phyloP scores from a whole-genome alignment of 2,888 invertebrate genomes.

The Itoplectis maculator region DNA sequence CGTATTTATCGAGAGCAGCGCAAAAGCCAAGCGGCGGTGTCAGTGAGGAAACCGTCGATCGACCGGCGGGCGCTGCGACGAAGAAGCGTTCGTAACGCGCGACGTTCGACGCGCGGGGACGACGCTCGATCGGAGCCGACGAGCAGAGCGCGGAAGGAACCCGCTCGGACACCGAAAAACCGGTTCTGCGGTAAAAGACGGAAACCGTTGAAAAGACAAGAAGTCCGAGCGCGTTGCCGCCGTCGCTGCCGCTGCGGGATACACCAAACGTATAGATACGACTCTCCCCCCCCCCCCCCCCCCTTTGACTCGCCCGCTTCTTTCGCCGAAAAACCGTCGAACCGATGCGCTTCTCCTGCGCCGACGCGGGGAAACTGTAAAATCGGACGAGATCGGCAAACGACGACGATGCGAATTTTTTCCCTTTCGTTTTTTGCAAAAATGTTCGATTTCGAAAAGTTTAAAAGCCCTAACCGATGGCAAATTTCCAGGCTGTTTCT shows the following conservation, averaged over 20 bases:
- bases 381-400: conserved; percentile 35
- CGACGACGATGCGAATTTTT: neutral
- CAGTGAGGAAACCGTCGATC: conserved; percentile 43
- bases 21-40: conserved; percentile 52
- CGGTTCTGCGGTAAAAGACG: conserved; percentile 71
- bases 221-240: conserved; percentile 64
- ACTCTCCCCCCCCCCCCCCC: no score
- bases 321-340: conserved; percentile 54
- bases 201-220: conserved; percentile 72
- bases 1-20: conserved; percentile 50
- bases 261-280: conserved; percentile 41
- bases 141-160: conserved; percentile 63
- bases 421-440: neutral
- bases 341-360: conserved; percentile 47
- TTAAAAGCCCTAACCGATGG: no score
- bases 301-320: neutral
- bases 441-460: no score
- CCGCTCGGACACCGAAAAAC: conserved; percentile 67
- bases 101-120: conserved; percentile 40
- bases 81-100: conserved; percentile 33
- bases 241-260: conserved; percentile 48
- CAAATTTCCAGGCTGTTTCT: no score
- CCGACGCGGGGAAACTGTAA: conserved; percentile 37
- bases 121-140: conserved; percentile 39
- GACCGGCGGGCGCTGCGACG: conserved; percentile 36